Evolutionary conservation across 1,140 invertebrate genomes (phyloP), one percentile per base, ranked within the genome.

Genomic region (Portunus trituberculatus): DNA sequence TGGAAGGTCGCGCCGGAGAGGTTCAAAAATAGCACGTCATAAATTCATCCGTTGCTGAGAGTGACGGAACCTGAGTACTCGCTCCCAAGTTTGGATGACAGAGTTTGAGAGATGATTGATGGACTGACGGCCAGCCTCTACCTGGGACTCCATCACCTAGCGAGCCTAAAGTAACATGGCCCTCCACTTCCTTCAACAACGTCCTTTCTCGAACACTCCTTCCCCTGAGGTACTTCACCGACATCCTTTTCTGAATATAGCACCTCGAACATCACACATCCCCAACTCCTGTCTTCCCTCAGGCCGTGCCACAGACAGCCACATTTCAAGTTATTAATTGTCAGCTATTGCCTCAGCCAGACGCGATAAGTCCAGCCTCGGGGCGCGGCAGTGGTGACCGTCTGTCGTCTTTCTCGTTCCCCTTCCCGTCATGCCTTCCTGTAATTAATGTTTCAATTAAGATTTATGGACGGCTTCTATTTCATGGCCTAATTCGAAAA

Each of bases 391-490:
- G 67, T 76, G 67, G 67, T n/a, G 67, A 76, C 67, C 67, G 67
- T 76, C 20, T 76, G 67, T 76, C 67, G 67, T 76, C 67, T 76
- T 59, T 59, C 52, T 76, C 67, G 67, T 25, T 76, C 20, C 67
- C 25, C 67, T n/a, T n/a, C 67, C 67, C 67, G 67, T 76, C 67
- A 76, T 76, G 67, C 67, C 67, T 20, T 25, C n/a, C 67, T 76
- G 67, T 76, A n/a, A 76, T 76, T 76, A 76, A 87, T 20, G 39
- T 39, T 46, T 87, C 84, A 87, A 87, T 32, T 87, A 28, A 87
- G 84, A 87, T 87, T 87, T 87, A 87, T 87, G 84, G n/a, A 87
- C 84, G 31, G 39, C 84, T 32, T 87, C 84, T 46, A 87, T 87
- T 87, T 46, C 31, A 87, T 87, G 84, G 31, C 12, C 84, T 39